Evolutionary conservation across 2,113 vertebrate genomes (phyloP).

Genomic region (Chaetodon auriga): DNA sequence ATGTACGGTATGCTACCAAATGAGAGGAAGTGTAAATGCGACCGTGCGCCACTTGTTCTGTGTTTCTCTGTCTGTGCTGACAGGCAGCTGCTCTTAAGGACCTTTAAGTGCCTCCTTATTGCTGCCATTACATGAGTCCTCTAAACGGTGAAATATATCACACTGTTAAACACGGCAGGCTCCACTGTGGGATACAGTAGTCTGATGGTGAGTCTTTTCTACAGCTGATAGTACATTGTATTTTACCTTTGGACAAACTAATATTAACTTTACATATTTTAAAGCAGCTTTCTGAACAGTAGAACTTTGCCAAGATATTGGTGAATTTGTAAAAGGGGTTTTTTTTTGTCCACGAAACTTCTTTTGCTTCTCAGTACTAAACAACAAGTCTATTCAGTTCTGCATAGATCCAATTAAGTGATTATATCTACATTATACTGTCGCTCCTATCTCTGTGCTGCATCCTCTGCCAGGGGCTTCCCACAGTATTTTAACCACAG

Average conservation of each 20-base stretch:
- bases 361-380: conserved; percentile 18
- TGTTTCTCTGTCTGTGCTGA: conserved; percentile 45
- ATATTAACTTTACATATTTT: conserved; percentile 7
- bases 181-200: neutral
- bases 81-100: conserved; percentile 67
- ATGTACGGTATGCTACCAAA: neutral
- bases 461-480: conserved; percentile 56
- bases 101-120: conserved; percentile 66
- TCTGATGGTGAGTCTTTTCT: conserved; percentile 31
- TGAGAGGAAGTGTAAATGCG: conserved; percentile 43
- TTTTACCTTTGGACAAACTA: conserved; percentile 12
- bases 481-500: conserved; percentile 27
- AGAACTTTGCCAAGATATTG: neutral
- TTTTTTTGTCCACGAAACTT: conserved; percentile 17
- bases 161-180: conserved; percentile 46
- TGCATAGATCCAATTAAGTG: conserved; percentile 47
- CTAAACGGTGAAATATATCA: conserved; percentile 58
- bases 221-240: neutral
- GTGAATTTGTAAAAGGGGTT: neutral
- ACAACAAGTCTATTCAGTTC: conserved; percentile 24
- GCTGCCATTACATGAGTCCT: conserved; percentile 56
- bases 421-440: conserved; percentile 24
- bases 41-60: conserved; percentile 12
- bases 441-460: conserved; percentile 15
- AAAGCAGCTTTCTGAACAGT: neutral